Conservation (phyloP, 1,140 invertebrate genomes). For the Trachymyrmex cornetzi region DNA sequence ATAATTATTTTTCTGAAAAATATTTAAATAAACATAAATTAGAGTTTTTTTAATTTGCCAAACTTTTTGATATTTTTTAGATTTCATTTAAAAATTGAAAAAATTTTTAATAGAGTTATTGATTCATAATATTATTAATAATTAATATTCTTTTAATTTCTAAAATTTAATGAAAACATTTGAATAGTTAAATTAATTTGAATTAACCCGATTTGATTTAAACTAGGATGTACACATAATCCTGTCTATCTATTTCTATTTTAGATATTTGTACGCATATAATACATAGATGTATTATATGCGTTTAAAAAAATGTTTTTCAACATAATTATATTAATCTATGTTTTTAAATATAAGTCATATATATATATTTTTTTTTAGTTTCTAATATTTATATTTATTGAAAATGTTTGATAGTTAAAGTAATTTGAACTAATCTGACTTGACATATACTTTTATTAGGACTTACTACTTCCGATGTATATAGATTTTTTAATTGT, state of each 20-base stretch:
- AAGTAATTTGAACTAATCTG: neutral
- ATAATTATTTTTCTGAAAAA: neutral
- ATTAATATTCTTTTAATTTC: neutral
- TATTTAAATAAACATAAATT: neutral
- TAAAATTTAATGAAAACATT: neutral
- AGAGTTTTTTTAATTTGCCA: neutral
- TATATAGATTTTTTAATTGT: conserved; percentile 1
- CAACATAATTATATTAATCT: neutral
- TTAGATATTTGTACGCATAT: neutral
- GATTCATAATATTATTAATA: neutral
- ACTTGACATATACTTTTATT: neutral
- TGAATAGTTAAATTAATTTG: neutral
- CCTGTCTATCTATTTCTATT: neutral
- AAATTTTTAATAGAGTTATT: too few species aligned
- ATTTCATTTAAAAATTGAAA: conserved; percentile 17
- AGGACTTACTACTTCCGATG: neutral
- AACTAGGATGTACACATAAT: neutral
- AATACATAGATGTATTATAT: neutral
- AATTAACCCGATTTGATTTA: neutral
- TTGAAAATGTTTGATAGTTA: neutral
- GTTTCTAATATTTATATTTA: neutral
- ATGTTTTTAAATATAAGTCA: neutral
- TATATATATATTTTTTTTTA: too few species aligned
- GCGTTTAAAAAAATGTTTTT: neutral
- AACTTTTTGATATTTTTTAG: neutral